Conservation (phyloP, 2,888 invertebrate species). For the Helobdella robusta region DNA sequence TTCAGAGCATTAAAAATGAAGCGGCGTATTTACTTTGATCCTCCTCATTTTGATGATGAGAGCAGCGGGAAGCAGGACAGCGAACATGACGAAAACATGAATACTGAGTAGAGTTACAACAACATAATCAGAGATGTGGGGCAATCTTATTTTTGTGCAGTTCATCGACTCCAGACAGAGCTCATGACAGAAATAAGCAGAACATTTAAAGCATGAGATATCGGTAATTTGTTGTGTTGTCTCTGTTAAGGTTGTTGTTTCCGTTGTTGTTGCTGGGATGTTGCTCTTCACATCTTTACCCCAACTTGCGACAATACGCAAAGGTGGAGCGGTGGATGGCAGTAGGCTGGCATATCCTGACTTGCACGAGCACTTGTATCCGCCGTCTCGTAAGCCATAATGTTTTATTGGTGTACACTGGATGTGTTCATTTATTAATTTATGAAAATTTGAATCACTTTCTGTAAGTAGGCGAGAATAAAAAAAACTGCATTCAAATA, state of each 20-base stretch:
- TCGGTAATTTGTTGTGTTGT: too few relatives aligned
- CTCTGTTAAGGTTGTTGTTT: neutral
- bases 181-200: neutral
- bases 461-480: too few relatives aligned
- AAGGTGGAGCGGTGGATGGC: conserved; percentile 32
- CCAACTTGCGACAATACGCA: neutral
- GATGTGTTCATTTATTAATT: too few relatives aligned
- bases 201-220: too few relatives aligned
- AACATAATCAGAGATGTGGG: neutral
- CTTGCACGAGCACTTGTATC: conserved; percentile 76
- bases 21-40: neutral
- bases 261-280: neutral
- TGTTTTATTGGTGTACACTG: conserved; percentile 78
- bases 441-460: too few relatives aligned
- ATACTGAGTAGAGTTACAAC: neutral
- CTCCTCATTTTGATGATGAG: conserved; percentile 11
- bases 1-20: too few relatives aligned
- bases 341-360: conserved; percentile 58
- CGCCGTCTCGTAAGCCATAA: conserved; percentile 77
- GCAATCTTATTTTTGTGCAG: too few relatives aligned
- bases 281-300: neutral
- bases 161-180: too few relatives aligned
- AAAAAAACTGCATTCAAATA: neutral
- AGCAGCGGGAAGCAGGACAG: conserved; percentile 2
- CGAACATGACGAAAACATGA: conserved; percentile 9